Evolutionary conservation across 2,888 invertebrate genomes (phyloP), one percentile per base, ranked within the genome.

Genomic region (Mesoligia furuncula): DNA sequence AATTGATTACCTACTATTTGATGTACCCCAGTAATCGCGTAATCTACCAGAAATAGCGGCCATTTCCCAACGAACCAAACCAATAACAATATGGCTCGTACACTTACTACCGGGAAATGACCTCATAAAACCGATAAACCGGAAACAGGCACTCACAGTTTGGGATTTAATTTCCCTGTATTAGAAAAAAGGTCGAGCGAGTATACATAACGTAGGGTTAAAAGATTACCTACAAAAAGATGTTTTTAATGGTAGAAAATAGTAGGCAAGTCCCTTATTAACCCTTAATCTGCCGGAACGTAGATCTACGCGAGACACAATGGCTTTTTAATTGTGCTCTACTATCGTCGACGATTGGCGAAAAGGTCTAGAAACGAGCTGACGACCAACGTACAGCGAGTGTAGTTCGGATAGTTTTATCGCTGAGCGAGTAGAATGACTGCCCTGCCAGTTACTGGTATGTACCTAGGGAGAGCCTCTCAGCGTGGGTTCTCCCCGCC

Each of bases 41-140:
- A 69, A 59, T 36, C 24, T 57, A 51, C 65, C 31, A 48, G 75
- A 81, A 86, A 81, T 70, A 79, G 54, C 24, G 11, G 45, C 39
- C 57, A 39, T 70, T 71, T 69, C 68, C 76, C 48, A 66, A 68
- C 70, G 13, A 11, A 51, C 31, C 48, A 74, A 11, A 51, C 31
- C 48, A 72, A 54, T 75, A 80, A 84, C 75, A 84, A 88, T 82
- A 80, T 73, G 48, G 79, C 73, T 59, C 45, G 70, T 64, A 62
- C 72, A 75, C 71, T 86, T 57, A 82, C 80, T 48, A 73, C 70
- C 65, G 72, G 80, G 85, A 79, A 85, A 87, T 86, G 74, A 81
- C 80, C 80, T 76, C 85, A 79, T 88, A 81, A 87, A 88, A 84
- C 51, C 75, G 66, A 88, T 88, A 65, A 84, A 70, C 79, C 69